A percentile compares a stretch with the other conserved stretches of the same genome.
Conservation (phyloP, 2,888 invertebrate species). For the Drosophila falleni region DNA sequence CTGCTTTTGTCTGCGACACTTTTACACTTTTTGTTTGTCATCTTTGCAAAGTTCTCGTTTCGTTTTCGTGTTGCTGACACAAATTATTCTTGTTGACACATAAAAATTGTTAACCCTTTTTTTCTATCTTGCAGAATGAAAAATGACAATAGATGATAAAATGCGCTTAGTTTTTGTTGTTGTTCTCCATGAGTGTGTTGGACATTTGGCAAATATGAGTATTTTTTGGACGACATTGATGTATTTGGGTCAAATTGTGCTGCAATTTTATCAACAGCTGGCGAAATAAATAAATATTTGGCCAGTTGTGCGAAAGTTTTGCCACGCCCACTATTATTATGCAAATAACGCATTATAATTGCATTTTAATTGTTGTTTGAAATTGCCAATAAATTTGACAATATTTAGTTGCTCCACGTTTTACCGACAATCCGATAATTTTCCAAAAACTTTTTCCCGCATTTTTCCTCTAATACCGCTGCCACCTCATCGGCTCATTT, state of each 20-base stretch:
- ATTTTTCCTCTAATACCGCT: neutral
- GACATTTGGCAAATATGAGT: conserved; percentile 40
- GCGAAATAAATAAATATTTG: conserved; percentile 24
- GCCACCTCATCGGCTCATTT: conserved; percentile 47
- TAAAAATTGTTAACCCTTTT: conserved; percentile 77
- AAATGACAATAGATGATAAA: conserved; percentile 74
- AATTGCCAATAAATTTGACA: conserved; percentile 52
- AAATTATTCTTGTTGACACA: conserved; percentile 79
- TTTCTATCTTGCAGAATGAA: conserved; percentile 44
- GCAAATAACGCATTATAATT: conserved; percentile 60
- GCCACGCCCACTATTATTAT: conserved; percentile 13
- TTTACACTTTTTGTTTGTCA: conserved; percentile 54
- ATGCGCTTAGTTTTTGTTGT: conserved; percentile 46
- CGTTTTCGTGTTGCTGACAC: conserved; percentile 64
- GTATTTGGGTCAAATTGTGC: conserved; percentile 61
- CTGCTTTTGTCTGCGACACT: conserved; percentile 61
- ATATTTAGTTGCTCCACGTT: conserved; percentile 65
- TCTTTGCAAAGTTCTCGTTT: conserved; percentile 58
- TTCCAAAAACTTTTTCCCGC: conserved; percentile 17
- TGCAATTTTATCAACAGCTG: conserved; percentile 43
- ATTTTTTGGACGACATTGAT: conserved; percentile 63
- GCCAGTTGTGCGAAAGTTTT: conserved; percentile 15
- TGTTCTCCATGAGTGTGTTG: conserved; percentile 15
- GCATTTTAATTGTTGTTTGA: conserved; percentile 68
- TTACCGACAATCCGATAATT: conserved; percentile 41